These are phyloP conservation scores for Acromyrmex charruanus DNA, from an alignment of 1,140 invertebrate genomes.

Conservation along the genomic window DNA sequence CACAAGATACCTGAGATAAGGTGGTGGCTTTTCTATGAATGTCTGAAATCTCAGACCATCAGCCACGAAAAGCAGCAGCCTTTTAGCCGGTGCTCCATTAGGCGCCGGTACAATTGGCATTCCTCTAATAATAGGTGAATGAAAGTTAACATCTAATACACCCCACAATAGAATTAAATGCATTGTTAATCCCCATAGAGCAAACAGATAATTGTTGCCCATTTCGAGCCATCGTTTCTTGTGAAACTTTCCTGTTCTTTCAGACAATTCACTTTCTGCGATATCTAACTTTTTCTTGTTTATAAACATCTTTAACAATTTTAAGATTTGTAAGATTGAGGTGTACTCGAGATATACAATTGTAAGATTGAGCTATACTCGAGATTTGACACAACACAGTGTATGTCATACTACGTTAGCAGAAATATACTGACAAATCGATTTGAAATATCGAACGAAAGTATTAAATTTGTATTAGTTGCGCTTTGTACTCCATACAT, in stretches of 20 bases:
- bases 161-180: conserved; percentile 83
- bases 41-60: conserved; percentile 96
- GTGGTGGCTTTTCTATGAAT: conserved; percentile 88
- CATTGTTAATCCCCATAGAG: conserved; percentile 78
- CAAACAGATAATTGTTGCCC: conserved; percentile 62
- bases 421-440: neutral
- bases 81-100: conserved; percentile 89
- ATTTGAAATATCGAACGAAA: neutral
- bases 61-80: conserved; percentile 94
- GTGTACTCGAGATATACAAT: neutral
- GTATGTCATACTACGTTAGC: neutral
- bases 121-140: conserved; percentile 82
- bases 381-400: neutral
- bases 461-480: neutral
- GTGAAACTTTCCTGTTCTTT: neutral
- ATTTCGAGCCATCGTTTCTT: neutral
- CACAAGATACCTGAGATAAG: conserved; percentile 88
- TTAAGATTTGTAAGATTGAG: neutral
- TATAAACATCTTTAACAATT: conserved; percentile 18
- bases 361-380: neutral
- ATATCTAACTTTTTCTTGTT: neutral
- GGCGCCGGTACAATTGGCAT: conserved; percentile 85
- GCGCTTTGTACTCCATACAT: neutral
- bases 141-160: conserved; percentile 84
- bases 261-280: neutral